Evolutionary conservation across 2,888 invertebrate species (phyloP).

Genomic region (Lysandra bellargus): DNA sequence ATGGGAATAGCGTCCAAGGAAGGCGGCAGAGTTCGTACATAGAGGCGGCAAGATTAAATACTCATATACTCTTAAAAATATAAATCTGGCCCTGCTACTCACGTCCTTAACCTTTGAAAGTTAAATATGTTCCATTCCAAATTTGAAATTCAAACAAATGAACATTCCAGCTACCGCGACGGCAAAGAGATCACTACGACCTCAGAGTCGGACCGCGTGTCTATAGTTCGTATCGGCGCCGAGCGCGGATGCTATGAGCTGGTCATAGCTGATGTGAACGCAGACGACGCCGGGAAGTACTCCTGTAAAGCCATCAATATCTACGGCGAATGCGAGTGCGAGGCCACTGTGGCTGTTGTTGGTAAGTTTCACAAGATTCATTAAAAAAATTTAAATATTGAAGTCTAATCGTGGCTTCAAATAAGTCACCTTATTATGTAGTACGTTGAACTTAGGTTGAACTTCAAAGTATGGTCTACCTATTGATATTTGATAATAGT

Average conservation of each 20-base stretch:
- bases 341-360: constrained; percentile 89
- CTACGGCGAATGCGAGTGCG: constrained; percentile 87
- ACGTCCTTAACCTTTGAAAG: too few relatives aligned
- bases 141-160: background rate
- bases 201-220: constrained; percentile 84
- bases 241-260: constrained; percentile 93
- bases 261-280: constrained; percentile 89
- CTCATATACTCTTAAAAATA: too few relatives aligned
- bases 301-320: constrained; percentile 91
- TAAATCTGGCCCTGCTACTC: too few relatives aligned
- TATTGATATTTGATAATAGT: too few relatives aligned
- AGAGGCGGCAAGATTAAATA: too few relatives aligned
- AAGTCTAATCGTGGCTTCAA: too few relatives aligned
- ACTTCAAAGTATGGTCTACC: too few relatives aligned
- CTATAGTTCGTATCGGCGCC: constrained; percentile 86
- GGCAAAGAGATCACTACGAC: constrained; percentile 85
- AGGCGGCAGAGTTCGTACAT: too few relatives aligned
- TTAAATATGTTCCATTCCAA: background rate
- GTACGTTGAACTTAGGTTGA: too few relatives aligned
- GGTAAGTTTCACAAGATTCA: constrained; percentile 55
- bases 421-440: too few relatives aligned
- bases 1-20: too few relatives aligned
- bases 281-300: constrained; percentile 90
- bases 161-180: constrained; percentile 87
- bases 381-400: too few relatives aligned